Evolutionary conservation across 2,888 invertebrate genomes (phyloP), one percentile per base, ranked within the genome.

Genomic region (Metacarcinus magister): DNA sequence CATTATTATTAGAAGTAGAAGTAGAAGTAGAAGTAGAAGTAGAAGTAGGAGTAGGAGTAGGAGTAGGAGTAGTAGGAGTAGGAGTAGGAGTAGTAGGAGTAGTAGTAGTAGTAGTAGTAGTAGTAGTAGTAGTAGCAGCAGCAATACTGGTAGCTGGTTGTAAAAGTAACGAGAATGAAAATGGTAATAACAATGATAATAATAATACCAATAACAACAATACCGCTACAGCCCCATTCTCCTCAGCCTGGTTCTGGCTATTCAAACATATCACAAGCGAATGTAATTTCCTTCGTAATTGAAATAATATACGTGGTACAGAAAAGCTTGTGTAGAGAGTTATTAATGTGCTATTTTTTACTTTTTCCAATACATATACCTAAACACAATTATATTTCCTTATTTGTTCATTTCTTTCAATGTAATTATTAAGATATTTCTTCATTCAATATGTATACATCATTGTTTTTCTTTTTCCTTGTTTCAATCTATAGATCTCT

Each of bases 101-200:
- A 82, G 82, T 82, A 82, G 82, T 82, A 82, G 82, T 82, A 82
- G 82, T 82, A 82, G 82, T 32, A 32, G 82, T 32, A 82, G 82
- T 82, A 82, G 75, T 82, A 82, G 32, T 32, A 82, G 16, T 13
- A 82, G 82, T 32, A 82, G 32, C 0, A 82, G 13, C 32, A 82
- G 32, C 16, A 32, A 23, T 7, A 28, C 10, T 82, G 19, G 7
- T 28, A n/a, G 82, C 19, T 2, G 28, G 23, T 19, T 5, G 19
- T 19, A n/a, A 4, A 67, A n/a, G 0, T n/a, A 75, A 23, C 23
- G n/a, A 75, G 8, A n/a, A 75, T 4, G n/a, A 75, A 16, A 75
- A 75, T 13, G 19, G 10, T 16, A 54, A 54, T 13, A 54, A 54
- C 13, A 54, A 54, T 54, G 10, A 54, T 10, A 54, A n/a, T 67